Conservation (phyloP, 1,140 invertebrate genomes). For the Philotrypesis tridentata region DNA sequence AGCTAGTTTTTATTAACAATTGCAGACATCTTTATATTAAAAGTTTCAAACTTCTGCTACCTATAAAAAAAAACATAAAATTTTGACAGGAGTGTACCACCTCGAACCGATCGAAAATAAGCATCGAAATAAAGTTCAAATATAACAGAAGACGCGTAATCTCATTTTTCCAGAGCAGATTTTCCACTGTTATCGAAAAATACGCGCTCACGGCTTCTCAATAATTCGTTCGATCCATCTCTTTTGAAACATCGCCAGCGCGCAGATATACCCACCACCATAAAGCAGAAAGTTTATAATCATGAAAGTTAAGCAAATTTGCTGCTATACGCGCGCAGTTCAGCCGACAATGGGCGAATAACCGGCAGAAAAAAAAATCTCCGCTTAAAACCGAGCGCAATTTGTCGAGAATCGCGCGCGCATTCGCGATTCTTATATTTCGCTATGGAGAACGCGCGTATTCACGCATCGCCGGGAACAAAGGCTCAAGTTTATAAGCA, state of each 20-base stretch:
- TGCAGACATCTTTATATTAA: too few species aligned
- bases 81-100: too few species aligned
- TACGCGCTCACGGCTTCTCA: too few species aligned
- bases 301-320: constrained; percentile 30
- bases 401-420: not conserved
- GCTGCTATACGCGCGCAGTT: not conserved
- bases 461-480: not conserved
- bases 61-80: too few species aligned
- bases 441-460: not conserved
- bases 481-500: constrained; percentile 6
- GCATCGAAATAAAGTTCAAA: too few species aligned
- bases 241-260: not conserved
- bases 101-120: too few species aligned
- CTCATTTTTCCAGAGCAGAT: too few species aligned
- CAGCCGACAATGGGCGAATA: not conserved
- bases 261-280: not conserved
- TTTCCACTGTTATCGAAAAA: too few species aligned
- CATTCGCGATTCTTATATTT: not conserved
- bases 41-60: too few species aligned
- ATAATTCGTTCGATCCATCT: too few species aligned
- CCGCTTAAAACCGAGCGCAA: not conserved
- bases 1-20: too few species aligned
- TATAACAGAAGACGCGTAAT: too few species aligned
- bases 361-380: not conserved
- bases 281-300: constrained; percentile 21